Evolutionary conservation across 2,113 vertebrate species (phyloP), one percentile per base, ranked within the genome.

Genomic region (Glaucidium brasilianum): DNA sequence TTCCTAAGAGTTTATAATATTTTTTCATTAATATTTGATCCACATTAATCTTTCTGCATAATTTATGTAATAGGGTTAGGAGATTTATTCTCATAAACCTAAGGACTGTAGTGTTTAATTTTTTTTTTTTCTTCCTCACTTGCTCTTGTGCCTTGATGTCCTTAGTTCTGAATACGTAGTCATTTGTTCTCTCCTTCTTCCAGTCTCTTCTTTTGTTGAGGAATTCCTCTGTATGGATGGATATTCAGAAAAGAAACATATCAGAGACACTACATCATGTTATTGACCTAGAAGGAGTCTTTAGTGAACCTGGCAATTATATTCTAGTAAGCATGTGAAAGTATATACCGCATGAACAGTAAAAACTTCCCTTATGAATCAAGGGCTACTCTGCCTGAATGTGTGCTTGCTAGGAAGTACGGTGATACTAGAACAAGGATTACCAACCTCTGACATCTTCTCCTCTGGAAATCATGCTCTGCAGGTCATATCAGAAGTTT

Each of bases 41-140:
- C 20, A 52, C 4, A 35, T 45, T 35, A 39, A 41, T 88, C 5
- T 72, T 85, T 67, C 25, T 55, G 21, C 10, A 55, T 4, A 53
- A 34, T 71, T 59, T 82, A 29, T 68, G 11, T 50, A 75, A 72
- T 56, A 73, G 4, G 68, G 4, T 7, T 56, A 15, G 4, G 16
- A 29, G 1, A 47, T 37, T 67, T 85, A 29, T 64, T 60, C 27
- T 95, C 19, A 34, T 14, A 91, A 91, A 77, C 3, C 9, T 30
- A 39, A 60, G 19, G 7, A 79, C 5, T 4, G 0, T 19, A 3
- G 2, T 39, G 7, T 50, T 59, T 30, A 68, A 43, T 0, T 6
- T 29, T 22, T 66, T 63, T 74, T 43, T 64, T 62, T 71, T 80
- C 29, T 80, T 80, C 32, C 8, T 41, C 2, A 0, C 6, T 88